These are phyloP conservation scores for Anthoptus insignis DNA, from an alignment of 2,888 invertebrate genomes.

Conservation along the genomic window DNA sequence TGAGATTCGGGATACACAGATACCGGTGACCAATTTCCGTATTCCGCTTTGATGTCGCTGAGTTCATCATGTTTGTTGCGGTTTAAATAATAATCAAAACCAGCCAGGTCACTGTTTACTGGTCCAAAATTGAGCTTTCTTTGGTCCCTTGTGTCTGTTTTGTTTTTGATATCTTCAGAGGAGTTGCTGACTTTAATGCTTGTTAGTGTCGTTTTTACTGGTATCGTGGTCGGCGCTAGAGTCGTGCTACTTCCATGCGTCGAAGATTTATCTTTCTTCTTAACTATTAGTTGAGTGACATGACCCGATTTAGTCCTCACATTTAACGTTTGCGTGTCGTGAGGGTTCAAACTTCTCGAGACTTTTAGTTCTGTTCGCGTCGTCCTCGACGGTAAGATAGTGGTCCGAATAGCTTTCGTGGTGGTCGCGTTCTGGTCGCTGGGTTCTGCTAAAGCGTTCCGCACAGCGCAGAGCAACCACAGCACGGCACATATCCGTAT, in stretches of 20 bases:
- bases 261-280: constrained; percentile 88
- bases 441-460: constrained; percentile 58
- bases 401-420: constrained; percentile 76
- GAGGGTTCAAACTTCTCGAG: constrained; percentile 92
- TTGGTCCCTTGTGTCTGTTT: constrained; percentile 78
- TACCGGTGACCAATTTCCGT: constrained; percentile 85
- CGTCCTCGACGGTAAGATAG: constrained; percentile 86
- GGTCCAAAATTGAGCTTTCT: constrained; percentile 75
- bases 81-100: constrained; percentile 81
- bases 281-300: constrained; percentile 92
- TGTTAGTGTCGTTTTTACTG: constrained; percentile 62
- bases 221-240: constrained; percentile 69
- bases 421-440: constrained; percentile 70
- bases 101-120: constrained; percentile 78
- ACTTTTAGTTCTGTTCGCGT: constrained; percentile 93
- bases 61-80: constrained; percentile 77
- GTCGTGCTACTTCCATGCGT: constrained; percentile 54
- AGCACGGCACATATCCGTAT: constrained; percentile 72
- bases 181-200: constrained; percentile 58
- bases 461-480: constrained; percentile 66
- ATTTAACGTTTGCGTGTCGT: constrained; percentile 92
- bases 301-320: constrained; percentile 92
- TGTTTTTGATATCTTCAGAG: constrained; percentile 68
- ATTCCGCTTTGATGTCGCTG: constrained; percentile 80
- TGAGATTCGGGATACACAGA: constrained; percentile 81